Conservation (phyloP, 2,888 invertebrate species). For the Conchocele bisecta region DNA sequence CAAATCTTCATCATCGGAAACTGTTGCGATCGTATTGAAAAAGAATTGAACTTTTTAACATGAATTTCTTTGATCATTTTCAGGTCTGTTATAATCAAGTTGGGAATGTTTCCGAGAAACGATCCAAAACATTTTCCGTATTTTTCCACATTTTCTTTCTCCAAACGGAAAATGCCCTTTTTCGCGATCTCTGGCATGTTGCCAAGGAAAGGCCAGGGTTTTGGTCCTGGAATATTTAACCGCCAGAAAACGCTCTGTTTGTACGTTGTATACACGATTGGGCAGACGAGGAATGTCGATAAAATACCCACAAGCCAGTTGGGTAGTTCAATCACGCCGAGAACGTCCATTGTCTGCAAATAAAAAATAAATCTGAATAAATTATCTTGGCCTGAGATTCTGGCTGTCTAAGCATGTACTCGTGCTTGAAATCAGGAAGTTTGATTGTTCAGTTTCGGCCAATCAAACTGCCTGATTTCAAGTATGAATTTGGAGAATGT, state of each 20-base stretch:
- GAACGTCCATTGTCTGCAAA: no score
- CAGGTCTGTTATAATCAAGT: slow-evolving; percentile 53
- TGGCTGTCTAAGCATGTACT: no score
- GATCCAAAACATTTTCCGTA: slow-evolving; percentile 55
- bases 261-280: slow-evolving; percentile 55
- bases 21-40: slow-evolving; percentile 43
- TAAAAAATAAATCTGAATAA: no score
- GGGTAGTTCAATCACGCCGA: no score
- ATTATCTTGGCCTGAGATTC: no score
- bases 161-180: slow-evolving; percentile 46
- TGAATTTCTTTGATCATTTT: slow-evolving; percentile 58
- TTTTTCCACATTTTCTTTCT: slow-evolving; percentile 45
- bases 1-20: slow-evolving; percentile 37
- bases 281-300: no score
- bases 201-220: slow-evolving; percentile 49
- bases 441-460: no score
- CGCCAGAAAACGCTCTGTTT: slow-evolving; percentile 48
- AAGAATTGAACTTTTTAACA: slow-evolving; percentile 51
- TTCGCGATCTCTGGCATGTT: slow-evolving; percentile 25
- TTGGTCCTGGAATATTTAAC: slow-evolving; percentile 48
- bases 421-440: no score
- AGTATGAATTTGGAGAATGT: no score
- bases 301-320: no score
- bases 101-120: slow-evolving; percentile 53
- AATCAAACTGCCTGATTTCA: no score